Evolutionary conservation across 2,888 invertebrate species (phyloP).

Genomic region (Tachina fera): DNA sequence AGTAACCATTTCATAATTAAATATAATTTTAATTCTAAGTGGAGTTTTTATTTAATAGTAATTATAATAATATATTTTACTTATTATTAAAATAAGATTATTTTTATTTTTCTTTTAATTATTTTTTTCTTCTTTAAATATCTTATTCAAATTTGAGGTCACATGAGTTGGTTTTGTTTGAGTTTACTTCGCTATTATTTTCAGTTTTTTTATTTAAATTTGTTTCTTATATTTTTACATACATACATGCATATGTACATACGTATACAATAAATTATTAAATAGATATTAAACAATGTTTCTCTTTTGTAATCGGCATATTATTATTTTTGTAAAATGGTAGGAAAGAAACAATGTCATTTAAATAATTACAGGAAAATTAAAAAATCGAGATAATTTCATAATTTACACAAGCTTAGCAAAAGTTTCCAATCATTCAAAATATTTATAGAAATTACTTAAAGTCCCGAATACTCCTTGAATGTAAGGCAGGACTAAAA

Average conservation of each 20-base stretch:
- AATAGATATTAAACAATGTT: conserved; percentile 35
- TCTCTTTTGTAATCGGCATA: background rate
- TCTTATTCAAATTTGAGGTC: conserved; percentile 83
- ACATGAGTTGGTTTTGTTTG: conserved; percentile 84
- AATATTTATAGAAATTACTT: too few species aligned
- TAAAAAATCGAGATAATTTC: background rate
- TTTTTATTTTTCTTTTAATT: conserved; percentile 71
- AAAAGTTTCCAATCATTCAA: background rate
- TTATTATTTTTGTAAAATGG: conserved; percentile 15
- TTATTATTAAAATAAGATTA: conserved; percentile 77
- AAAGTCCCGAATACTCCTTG: too few species aligned
- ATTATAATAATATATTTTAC: conserved; percentile 68
- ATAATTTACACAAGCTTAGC: background rate
- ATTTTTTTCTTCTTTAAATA: conserved; percentile 76
- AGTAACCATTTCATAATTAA: conserved; percentile 53
- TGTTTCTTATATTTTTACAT: conserved; percentile 21
- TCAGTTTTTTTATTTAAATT: conserved; percentile 43
- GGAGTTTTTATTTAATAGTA: conserved; percentile 67
- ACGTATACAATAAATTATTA: conserved; percentile 31
- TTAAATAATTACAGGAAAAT: background rate
- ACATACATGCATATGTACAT: conserved; percentile 9
- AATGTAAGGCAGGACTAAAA: too few species aligned
- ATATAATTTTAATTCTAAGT: conserved; percentile 59
- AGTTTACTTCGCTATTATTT: conserved; percentile 72
- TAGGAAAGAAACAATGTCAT: conserved; percentile 17